phyloP scores from a whole-genome alignment of 2,797 vertebrate genomes.

The Xiphorhynchus erythropygius region DNA sequence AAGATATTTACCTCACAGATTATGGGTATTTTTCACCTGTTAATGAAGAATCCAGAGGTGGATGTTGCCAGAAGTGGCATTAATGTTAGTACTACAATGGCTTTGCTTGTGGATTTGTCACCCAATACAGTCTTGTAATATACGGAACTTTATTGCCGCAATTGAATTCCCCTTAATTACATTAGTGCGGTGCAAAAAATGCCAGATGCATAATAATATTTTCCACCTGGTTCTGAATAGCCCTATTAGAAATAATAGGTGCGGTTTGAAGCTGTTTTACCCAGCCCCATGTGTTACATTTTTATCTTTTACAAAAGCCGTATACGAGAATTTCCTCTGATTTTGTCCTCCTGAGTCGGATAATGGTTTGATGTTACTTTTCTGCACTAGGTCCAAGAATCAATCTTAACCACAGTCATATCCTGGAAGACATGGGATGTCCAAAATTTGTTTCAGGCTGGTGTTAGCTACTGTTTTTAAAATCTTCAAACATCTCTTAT shows the following conservation, averaged over 20 bases:
- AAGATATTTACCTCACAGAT: neutral
- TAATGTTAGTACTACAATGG: neutral
- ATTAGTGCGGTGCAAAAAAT: neutral
- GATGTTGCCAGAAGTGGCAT: neutral
- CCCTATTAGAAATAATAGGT: neutral
- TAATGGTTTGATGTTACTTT: neutral
- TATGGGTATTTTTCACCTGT: neutral
- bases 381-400: neutral
- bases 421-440: neutral
- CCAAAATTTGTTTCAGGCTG: neutral
- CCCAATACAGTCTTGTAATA: neutral
- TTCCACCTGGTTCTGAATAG: neutral
- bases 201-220: neutral
- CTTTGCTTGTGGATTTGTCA: neutral
- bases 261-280: neutral
- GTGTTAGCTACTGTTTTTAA: neutral
- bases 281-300: rapidly evolving
- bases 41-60: neutral
- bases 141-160: neutral
- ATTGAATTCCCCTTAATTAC: neutral
- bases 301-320: neutral
- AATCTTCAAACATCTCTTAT: neutral
- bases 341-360: neutral
- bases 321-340: neutral
- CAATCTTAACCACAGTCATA: neutral